These are phyloP conservation scores for Tyto alba DNA, from an alignment of 2,113 vertebrate genomes.

Conservation along the genomic window DNA sequence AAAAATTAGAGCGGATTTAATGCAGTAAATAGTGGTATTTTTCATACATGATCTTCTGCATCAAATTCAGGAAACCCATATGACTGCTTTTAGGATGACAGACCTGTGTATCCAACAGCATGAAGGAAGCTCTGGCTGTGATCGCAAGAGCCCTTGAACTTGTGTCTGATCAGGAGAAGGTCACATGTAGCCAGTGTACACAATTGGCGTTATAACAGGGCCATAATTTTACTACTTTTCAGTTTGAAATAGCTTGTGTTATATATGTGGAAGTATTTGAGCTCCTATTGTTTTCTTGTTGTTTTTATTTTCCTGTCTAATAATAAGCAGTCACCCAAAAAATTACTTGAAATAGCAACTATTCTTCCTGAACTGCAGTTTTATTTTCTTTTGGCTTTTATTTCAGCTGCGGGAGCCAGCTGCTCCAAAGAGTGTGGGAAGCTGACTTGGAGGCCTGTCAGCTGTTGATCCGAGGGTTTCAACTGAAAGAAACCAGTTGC, in stretches of 20 bases:
- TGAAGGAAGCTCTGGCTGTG: background rate
- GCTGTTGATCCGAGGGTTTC: constrained; percentile 77
- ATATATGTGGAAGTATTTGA: background rate
- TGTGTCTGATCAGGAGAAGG: background rate
- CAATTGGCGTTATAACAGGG: background rate
- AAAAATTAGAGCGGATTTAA: background rate
- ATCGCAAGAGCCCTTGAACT: background rate
- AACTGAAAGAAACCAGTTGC: constrained; percentile 69
- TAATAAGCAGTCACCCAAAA: background rate
- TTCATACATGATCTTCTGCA: background rate
- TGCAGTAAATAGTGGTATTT: background rate
- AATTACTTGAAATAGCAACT: constrained; percentile 51
- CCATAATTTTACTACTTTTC: background rate
- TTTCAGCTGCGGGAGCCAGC: constrained; percentile 77
- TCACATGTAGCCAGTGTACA: background rate
- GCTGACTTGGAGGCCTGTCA: constrained; percentile 88
- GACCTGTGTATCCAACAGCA: background rate
- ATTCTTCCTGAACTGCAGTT: constrained; percentile 20
- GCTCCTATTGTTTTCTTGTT: background rate
- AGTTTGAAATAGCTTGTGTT: background rate
- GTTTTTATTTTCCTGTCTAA: constrained; percentile 18
- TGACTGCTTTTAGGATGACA: background rate
- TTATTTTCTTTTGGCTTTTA: constrained; percentile 58
- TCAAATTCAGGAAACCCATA: background rate
- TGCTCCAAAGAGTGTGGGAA: constrained; percentile 83